phyloP scores from a whole-genome alignment of 1,140 invertebrate genomes.

The Drosophila elegans region DNA sequence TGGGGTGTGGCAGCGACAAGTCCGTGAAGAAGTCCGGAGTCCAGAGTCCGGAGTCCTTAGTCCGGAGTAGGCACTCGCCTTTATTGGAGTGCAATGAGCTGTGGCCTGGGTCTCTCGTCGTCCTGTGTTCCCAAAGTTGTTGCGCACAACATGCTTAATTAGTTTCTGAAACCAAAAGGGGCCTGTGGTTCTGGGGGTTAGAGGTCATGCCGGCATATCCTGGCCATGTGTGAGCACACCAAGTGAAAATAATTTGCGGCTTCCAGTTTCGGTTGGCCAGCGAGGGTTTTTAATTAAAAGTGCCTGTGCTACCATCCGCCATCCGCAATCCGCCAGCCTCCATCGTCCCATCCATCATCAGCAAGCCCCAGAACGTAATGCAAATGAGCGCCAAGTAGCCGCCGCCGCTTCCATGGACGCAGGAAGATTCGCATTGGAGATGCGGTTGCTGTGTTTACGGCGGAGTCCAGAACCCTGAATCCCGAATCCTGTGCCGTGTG shows the following conservation, averaged over 20 bases:
- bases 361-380: constrained; percentile 37
- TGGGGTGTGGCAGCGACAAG: constrained; percentile 44
- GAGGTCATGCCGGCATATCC: constrained; percentile 3
- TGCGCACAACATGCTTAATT: constrained; percentile 68
- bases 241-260: constrained; percentile 55
- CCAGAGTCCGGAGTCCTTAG: not conserved
- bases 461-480: constrained; percentile 8
- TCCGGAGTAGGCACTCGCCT: constrained; percentile 42
- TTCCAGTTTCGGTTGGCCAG: constrained; percentile 25
- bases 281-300: constrained; percentile 68
- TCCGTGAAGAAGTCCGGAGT: constrained; percentile 14
- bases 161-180: constrained; percentile 48
- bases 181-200: constrained; percentile 6
- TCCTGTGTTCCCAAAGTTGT: constrained; percentile 36
- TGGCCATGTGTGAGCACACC: constrained; percentile 25
- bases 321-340: not conserved
- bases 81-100: constrained; percentile 58
- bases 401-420: constrained; percentile 6
- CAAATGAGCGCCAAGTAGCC: constrained; percentile 45
- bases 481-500: constrained; percentile 26
- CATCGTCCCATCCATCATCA: not conserved
- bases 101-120: constrained; percentile 12
- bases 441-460: constrained; percentile 26
- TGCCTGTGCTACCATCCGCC: constrained; percentile 10
- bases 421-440: constrained; percentile 30